Conservation (phyloP, 2,113 vertebrate genomes). For the Chaetorhynchus papuensis region DNA sequence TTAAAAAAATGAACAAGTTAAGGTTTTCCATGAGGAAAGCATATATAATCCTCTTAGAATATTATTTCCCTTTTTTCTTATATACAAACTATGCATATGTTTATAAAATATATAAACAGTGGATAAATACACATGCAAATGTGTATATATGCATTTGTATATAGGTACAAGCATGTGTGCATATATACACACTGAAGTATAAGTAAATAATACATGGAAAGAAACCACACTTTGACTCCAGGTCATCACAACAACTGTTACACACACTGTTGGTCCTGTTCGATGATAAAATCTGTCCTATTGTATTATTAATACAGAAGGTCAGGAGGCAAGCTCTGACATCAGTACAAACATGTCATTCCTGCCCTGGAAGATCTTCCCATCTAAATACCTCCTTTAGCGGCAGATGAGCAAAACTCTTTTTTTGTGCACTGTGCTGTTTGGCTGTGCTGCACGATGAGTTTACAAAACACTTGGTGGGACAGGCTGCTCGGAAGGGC, state of each 20-base stretch:
- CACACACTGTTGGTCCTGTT: not conserved
- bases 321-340: not conserved
- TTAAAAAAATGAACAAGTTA: not conserved
- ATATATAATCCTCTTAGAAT: not conserved
- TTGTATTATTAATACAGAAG: not conserved
- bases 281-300: not conserved
- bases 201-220: not conserved
- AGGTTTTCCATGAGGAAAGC: not conserved
- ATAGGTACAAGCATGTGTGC: not conserved
- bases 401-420: not conserved
- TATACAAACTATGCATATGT: not conserved
- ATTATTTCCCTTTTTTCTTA: not conserved
- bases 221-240: not conserved
- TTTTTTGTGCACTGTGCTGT: not conserved
- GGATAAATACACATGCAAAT: not conserved
- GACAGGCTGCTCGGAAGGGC: not conserved
- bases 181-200: not conserved
- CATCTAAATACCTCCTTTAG: not conserved
- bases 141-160: not conserved
- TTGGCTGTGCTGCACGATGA: fast-evolving
- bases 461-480: not conserved
- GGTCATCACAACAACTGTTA: not conserved
- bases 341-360: not conserved
- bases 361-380: not conserved
- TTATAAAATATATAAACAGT: conserved; percentile 1